phyloP scores from a whole-genome alignment of 2,113 vertebrate genomes.

The Pantherophis guttatus region DNA sequence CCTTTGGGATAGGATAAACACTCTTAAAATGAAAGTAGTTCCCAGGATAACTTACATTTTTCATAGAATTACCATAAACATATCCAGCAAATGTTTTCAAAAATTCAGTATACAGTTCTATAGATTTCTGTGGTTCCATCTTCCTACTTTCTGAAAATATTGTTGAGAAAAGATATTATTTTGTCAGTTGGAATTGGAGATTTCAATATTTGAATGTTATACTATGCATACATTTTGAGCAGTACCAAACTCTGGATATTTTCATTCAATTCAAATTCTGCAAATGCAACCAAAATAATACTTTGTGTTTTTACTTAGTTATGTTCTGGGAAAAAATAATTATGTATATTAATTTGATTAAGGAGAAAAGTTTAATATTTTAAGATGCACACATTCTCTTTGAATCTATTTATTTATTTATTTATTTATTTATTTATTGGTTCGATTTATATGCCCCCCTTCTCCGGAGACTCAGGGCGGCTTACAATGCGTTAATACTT shows the following conservation, averaged over 20 bases:
- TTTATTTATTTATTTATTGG: no score
- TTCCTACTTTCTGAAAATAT: not conserved
- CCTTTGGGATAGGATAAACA: not conserved
- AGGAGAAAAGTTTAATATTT: not conserved
- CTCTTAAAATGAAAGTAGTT: not conserved
- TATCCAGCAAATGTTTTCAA: not conserved
- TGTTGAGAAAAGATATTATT: not conserved
- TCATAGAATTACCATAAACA: not conserved
- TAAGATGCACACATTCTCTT: not conserved
- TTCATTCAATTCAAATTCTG: not conserved
- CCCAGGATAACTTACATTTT: not conserved
- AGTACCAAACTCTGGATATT: not conserved
- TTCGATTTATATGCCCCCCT: no score
- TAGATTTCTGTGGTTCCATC: not conserved
- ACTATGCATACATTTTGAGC: not conserved
- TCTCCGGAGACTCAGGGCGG: no score
- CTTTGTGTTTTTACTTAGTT: not conserved
- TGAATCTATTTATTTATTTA: no score
- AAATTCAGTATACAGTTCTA: not conserved
- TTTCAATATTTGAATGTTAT: not conserved
- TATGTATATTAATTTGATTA: not conserved
- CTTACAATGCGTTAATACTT: no score
- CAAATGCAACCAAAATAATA: not conserved
- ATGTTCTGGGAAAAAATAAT: not conserved
- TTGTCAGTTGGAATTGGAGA: not conserved